Conservation (phyloP, 2,888 invertebrate species). For the Petrophora chlorosata region DNA sequence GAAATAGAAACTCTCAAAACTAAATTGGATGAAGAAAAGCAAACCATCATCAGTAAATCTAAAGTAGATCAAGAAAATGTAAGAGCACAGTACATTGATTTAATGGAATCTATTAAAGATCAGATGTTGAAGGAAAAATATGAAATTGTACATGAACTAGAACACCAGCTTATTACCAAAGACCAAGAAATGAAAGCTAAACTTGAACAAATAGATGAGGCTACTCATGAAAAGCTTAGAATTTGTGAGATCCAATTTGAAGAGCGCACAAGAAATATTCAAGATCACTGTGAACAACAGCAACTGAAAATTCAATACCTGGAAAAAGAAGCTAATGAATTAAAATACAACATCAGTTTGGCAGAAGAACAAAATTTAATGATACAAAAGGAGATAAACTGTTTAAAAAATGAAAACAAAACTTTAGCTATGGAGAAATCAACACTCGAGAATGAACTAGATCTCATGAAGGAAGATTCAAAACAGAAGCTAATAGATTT, state of each 20-base stretch:
- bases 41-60: constrained; percentile 59
- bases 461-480: constrained; percentile 63
- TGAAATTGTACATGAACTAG: constrained; percentile 62
- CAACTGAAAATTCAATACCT: constrained; percentile 60
- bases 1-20: constrained; percentile 72
- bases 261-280: constrained; percentile 65
- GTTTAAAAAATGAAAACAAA: constrained; percentile 60
- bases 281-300: constrained; percentile 66
- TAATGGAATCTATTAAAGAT: constrained; percentile 62
- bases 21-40: constrained; percentile 78
- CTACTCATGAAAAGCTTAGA: constrained; percentile 70
- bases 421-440: constrained; percentile 54
- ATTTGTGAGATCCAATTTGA: constrained; percentile 79
- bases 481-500: constrained; percentile 66
- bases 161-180: constrained; percentile 59
- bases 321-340: constrained; percentile 64
- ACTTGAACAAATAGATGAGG: constrained; percentile 75
- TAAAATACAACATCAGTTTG: constrained; percentile 57
- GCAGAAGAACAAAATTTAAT: constrained; percentile 60
- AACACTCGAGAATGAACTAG: constrained; percentile 52
- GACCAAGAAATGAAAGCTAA: constrained; percentile 76
- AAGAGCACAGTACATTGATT: constrained; percentile 60
- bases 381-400: constrained; percentile 59
- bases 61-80: constrained; percentile 69
- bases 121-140: constrained; percentile 67